Conservation (phyloP, 2,888 invertebrate species). For the Tholera decimalis region DNA sequence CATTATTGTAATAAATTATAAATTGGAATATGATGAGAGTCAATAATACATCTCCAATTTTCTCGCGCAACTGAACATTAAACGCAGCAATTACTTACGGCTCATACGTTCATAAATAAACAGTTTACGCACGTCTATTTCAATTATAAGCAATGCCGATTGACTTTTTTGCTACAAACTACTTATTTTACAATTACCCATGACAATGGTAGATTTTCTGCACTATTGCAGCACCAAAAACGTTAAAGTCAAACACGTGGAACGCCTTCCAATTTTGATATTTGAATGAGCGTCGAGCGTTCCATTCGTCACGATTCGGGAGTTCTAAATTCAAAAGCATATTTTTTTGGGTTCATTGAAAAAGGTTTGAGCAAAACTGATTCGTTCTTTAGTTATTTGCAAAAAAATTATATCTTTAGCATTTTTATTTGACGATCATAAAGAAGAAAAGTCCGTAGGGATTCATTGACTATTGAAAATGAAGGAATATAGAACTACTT, state of each 20-base stretch:
- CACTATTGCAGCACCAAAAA: slow-evolving; percentile 81
- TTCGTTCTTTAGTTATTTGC: slow-evolving; percentile 33
- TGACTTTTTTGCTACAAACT: slow-evolving; percentile 78
- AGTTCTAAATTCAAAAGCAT: slow-evolving; percentile 78
- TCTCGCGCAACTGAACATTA: slow-evolving; percentile 59
- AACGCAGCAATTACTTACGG: slow-evolving; percentile 78
- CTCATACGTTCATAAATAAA: slow-evolving; percentile 76
- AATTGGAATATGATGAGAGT: slow-evolving; percentile 60
- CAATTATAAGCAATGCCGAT: slow-evolving; percentile 75
- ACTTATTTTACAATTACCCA: slow-evolving; percentile 82
- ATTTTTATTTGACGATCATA: slow-evolving; percentile 11
- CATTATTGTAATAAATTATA: slow-evolving; percentile 43
- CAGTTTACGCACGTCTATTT: slow-evolving; percentile 76
- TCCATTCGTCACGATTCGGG: slow-evolving; percentile 82
- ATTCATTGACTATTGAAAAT: slow-evolving; percentile 3
- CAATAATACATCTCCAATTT: slow-evolving; percentile 65
- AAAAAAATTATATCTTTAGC: slow-evolving; percentile 18
- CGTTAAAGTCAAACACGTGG: slow-evolving; percentile 84
- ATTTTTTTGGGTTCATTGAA: slow-evolving; percentile 65
- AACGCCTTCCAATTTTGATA: slow-evolving; percentile 86
- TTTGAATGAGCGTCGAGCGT: slow-evolving; percentile 72
- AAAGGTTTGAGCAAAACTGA: slow-evolving; percentile 48
- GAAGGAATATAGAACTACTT: background rate
- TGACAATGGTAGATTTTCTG: slow-evolving; percentile 80
- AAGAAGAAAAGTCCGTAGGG: slow-evolving; percentile 4